Percentiles rank a stretch among this genome's conserved stretches.
These are phyloP conservation scores for Osmerus mordax DNA, from an alignment of 2,113 vertebrate species.

Conservation along the genomic window DNA sequence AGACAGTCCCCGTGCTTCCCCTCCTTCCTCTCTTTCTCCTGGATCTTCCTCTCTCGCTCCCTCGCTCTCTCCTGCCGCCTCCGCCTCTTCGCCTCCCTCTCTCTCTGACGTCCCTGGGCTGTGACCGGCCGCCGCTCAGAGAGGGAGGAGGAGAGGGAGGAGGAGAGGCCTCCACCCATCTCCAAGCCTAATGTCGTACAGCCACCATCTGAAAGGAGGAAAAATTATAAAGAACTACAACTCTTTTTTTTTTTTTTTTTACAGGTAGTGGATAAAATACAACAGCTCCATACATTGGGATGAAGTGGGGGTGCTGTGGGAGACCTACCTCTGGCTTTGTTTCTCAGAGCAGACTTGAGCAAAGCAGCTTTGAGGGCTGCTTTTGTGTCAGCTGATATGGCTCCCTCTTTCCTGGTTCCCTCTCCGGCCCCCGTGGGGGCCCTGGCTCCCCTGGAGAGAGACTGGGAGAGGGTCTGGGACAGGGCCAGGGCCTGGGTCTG, in stretches of 20 bases:
- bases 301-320: too few species aligned
- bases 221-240: neutral
- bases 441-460: conserved; percentile 63
- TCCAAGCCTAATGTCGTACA: conserved; percentile 53
- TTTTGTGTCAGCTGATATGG: conserved; percentile 93
- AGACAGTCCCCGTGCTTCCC: conserved; percentile 69
- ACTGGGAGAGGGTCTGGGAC: conserved; percentile 70
- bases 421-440: conserved; percentile 59
- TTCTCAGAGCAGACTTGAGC: conserved; percentile 84
- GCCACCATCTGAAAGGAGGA: conserved; percentile 63
- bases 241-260: neutral
- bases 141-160: conserved; percentile 41
- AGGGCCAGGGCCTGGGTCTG: conserved; percentile 68
- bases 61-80: conserved; percentile 82
- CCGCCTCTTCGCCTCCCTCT: conserved; percentile 85
- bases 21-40: conserved; percentile 77
- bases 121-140: conserved; percentile 82
- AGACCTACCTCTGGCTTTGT: conserved; percentile 79
- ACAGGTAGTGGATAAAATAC: neutral
- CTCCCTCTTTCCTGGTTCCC: conserved; percentile 78
- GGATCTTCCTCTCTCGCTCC: conserved; percentile 79
- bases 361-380: conserved; percentile 87
- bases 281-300: neutral
- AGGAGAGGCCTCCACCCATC: conserved; percentile 41
- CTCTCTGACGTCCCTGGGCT: conserved; percentile 87